Percentiles rank a stretch among this genome's conserved stretches.
Conservation (phyloP, 2,888 invertebrate genomes). For the Hemicrepidius hirtus region DNA sequence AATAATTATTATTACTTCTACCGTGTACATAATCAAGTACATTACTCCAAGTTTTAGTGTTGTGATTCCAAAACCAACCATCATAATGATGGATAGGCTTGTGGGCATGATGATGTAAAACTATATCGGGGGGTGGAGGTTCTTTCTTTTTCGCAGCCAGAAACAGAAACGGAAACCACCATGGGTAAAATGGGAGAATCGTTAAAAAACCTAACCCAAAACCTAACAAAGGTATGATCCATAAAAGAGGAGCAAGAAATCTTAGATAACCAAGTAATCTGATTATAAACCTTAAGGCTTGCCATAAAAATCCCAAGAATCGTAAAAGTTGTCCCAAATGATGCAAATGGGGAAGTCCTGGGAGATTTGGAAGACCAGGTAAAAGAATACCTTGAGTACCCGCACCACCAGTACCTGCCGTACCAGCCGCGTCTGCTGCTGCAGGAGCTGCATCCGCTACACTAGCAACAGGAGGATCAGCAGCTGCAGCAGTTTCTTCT, state of each 20-base stretch:
- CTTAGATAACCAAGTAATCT: constrained; percentile 56
- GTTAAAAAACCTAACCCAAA: constrained; percentile 78
- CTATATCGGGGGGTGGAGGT: constrained; percentile 55
- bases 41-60: constrained; percentile 75
- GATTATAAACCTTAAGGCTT: constrained; percentile 59
- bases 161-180: constrained; percentile 75
- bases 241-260: constrained; percentile 71
- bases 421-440: constrained; percentile 50
- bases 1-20: neutral
- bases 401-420: constrained; percentile 52
- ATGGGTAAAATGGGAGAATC: constrained; percentile 79
- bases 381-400: constrained; percentile 56
- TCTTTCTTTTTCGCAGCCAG: constrained; percentile 63
- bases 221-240: constrained; percentile 78
- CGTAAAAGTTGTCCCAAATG: constrained; percentile 62
- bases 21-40: constrained; percentile 60
- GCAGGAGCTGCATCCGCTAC: constrained; percentile 35
- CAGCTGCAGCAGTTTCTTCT: constrained; percentile 59
- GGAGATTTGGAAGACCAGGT: constrained; percentile 60
- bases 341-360: constrained; percentile 59
- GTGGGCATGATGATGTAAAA: constrained; percentile 67
- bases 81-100: constrained; percentile 71
- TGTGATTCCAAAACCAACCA: constrained; percentile 77
- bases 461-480: constrained; percentile 50
- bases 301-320: constrained; percentile 63